Evolutionary conservation across 2,113 vertebrate genomes (phyloP).

Genomic region (Bettongia penicillata): DNA sequence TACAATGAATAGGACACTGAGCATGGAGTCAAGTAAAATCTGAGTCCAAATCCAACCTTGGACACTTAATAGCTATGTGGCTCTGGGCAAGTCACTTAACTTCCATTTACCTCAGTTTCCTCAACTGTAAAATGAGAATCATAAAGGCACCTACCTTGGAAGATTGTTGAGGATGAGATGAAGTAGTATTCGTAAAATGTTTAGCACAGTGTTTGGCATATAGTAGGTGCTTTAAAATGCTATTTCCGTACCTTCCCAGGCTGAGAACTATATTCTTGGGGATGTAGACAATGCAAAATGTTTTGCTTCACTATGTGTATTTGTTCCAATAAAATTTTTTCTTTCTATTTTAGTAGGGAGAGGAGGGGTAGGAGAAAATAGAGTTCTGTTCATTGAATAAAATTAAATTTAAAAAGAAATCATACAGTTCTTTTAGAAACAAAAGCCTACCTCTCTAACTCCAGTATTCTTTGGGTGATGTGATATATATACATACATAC

Average conservation of each 20-base stretch:
- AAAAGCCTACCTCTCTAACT: not conserved
- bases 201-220: not conserved
- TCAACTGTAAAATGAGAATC: not conserved
- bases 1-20: not conserved
- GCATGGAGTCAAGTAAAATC: not conserved
- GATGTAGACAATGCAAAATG: not conserved
- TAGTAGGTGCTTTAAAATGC: not conserved
- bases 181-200: not conserved
- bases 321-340: not conserved
- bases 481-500: too few relatives aligned
- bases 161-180: not conserved
- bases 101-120: not conserved
- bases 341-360: not conserved
- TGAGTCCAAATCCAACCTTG: not conserved
- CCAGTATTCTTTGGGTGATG: not conserved
- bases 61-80: not conserved
- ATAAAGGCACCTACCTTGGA: not conserved
- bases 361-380: not conserved
- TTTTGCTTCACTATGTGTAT: not conserved
- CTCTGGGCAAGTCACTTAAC: not conserved
- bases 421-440: not conserved
- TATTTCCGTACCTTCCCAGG: not conserved
- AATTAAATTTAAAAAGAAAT: not conserved
- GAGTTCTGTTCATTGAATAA: not conserved
- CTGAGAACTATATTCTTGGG: not conserved